A percentile compares a stretch with the other conserved stretches of the same genome.
Evolutionary conservation across 2,888 invertebrate species (phyloP).

Genomic region (Schizaphis graminum): DNA sequence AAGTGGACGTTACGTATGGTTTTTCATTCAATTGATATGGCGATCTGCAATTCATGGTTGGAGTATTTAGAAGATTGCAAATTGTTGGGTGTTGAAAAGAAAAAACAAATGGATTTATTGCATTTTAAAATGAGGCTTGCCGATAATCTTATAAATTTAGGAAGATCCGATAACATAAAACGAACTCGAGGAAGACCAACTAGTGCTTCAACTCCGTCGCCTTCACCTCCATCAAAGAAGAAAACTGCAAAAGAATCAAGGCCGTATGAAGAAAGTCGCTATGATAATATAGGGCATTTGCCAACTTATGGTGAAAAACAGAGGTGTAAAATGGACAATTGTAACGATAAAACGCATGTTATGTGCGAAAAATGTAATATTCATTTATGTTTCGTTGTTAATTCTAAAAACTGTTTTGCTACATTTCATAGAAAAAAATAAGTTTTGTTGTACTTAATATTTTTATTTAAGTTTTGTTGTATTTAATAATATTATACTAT

Average conservation of each 20-base stretch:
- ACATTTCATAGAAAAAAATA: background rate
- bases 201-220: background rate
- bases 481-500: background rate
- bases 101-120: slow-evolving; percentile 16
- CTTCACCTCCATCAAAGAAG: background rate
- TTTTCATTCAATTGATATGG: background rate
- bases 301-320: background rate
- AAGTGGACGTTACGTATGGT: background rate
- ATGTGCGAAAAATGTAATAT: background rate
- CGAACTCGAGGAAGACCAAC: background rate
- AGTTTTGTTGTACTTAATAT: background rate
- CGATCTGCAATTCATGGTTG: background rate
- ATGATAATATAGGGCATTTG: background rate
- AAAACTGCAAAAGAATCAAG: background rate
- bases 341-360: background rate
- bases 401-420: background rate
- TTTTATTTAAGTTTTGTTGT: no score
- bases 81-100: background rate
- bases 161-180: background rate
- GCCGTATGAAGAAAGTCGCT: background rate
- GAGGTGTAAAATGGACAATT: background rate
- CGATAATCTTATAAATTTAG: slow-evolving; percentile 8
- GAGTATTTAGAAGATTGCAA: background rate
- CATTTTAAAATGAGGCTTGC: background rate
- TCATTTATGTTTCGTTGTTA: background rate